A percentile compares a stretch with the other conserved stretches of the same genome.
phyloP scores from a whole-genome alignment of 2,113 vertebrate genomes.

The Cettia cetti region DNA sequence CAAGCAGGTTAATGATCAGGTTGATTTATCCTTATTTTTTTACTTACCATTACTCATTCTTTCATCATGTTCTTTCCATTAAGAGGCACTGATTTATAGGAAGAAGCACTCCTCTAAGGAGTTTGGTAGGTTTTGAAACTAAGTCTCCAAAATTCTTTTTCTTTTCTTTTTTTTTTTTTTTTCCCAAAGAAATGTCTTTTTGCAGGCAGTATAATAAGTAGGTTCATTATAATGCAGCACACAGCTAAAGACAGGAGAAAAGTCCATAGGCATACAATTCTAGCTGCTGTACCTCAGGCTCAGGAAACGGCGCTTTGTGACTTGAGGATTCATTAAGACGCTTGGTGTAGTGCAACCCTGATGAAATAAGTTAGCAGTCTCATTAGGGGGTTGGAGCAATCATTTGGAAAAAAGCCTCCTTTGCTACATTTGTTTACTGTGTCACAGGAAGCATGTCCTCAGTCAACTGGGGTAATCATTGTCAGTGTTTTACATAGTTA shows the following conservation, averaged over 20 bases:
- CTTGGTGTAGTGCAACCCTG: background rate
- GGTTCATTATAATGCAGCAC: background rate
- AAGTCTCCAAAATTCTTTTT: background rate
- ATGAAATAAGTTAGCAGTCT: conserved; percentile 43
- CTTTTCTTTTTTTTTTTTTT: background rate
- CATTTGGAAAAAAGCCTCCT: conserved; percentile 38
- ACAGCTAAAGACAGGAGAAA: background rate
- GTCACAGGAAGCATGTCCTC: conserved; percentile 26
- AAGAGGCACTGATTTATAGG: conserved; percentile 31
- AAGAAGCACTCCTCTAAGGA: background rate
- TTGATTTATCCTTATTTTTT: conserved; percentile 47
- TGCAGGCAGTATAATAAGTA: conserved; percentile 3
- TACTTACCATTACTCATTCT: conserved; percentile 22
- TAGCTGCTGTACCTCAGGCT: background rate
- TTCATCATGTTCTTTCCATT: conserved; percentile 23
- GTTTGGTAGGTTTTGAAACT: conserved; percentile 6
- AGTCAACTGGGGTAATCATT: conserved; percentile 47
- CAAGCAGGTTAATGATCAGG: conserved; percentile 51
- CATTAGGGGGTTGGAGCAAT: conserved; percentile 48
- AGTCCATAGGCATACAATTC: background rate
- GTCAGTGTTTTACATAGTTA: conserved; percentile 26
- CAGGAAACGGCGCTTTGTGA: background rate
- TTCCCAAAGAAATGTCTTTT: background rate
- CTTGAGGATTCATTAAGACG: conserved; percentile 10
- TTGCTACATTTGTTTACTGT: conserved; percentile 10